Conservation (phyloP, 1,140 invertebrate genomes). For the Batillaria attramentaria region DNA sequence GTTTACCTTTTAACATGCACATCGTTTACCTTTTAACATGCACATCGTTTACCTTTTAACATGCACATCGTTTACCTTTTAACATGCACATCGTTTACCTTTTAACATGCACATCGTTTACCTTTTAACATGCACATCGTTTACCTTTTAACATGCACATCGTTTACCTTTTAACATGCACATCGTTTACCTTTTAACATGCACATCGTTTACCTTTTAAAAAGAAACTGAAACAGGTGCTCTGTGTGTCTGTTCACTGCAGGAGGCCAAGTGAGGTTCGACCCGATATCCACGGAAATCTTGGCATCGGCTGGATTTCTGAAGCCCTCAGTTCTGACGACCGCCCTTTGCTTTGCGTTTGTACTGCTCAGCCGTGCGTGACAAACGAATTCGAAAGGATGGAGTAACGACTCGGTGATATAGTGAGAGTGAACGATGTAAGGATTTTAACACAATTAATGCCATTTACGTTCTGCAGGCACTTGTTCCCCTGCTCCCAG, state of each 20-base stretch:
- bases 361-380: too few species aligned
- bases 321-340: not conserved
- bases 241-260: not conserved
- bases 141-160: not conserved
- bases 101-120: not conserved
- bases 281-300: constrained; percentile 36
- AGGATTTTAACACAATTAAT: too few species aligned
- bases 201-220: not conserved
- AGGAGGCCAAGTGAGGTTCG: constrained; percentile 38
- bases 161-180: not conserved
- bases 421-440: too few species aligned
- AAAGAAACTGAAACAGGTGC: not conserved
- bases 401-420: too few species aligned
- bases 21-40: too few species aligned
- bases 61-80: too few species aligned
- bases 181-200: not conserved
- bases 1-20: too few species aligned
- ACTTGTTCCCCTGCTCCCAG: too few species aligned
- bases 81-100: too few species aligned
- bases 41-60: too few species aligned
- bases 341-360: not conserved
- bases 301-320: constrained; percentile 8
- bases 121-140: not conserved
- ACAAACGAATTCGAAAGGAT: too few species aligned
- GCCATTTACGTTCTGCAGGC: too few species aligned